Percentiles rank a stretch among this genome's conserved stretches.
These are phyloP conservation scores for Silurus aristotelis DNA, from an alignment of 2,797 vertebrate genomes.

Conservation along the genomic window DNA sequence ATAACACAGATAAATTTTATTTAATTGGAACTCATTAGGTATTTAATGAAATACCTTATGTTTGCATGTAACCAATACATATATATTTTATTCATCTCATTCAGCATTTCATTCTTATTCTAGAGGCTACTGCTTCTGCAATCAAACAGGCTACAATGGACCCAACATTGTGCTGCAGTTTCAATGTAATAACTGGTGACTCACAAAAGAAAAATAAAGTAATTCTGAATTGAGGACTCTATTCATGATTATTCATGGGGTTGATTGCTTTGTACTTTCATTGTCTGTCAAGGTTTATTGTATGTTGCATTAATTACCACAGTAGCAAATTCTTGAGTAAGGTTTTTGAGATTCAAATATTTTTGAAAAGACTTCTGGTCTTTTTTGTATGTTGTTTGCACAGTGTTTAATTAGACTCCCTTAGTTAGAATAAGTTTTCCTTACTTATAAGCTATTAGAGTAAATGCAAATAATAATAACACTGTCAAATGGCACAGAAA, in stretches of 20 bases:
- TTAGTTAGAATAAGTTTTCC: neutral
- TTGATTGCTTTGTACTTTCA: conserved; percentile 28
- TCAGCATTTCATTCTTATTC: conserved; percentile 34
- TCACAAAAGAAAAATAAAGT: neutral
- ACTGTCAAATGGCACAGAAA: no score
- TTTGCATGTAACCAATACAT: conserved; percentile 19
- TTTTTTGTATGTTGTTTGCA: neutral
- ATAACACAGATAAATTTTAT: no score
- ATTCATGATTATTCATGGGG: conserved; percentile 33
- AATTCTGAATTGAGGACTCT: conserved; percentile 24
- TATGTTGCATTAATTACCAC: conserved; percentile 34
- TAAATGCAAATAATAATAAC: neutral
- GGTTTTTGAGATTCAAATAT: conserved; percentile 11
- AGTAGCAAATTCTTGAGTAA: neutral
- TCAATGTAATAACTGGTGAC: conserved; percentile 16
- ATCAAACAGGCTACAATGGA: conserved; percentile 28
- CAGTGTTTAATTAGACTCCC: neutral
- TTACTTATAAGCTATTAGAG: neutral
- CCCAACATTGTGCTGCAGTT: conserved; percentile 15
- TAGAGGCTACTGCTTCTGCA: conserved; percentile 19
- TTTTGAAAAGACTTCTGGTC: neutral
- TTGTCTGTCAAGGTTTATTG: conserved; percentile 20
- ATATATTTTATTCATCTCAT: conserved; percentile 36
- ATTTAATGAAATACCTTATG: conserved; percentile 14
- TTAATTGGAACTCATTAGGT: conserved; percentile 45